Percentiles rank a stretch among this genome's conserved stretches.
Evolutionary conservation across 2,888 invertebrate genomes (phyloP).

Genomic region (Hirtodrosophila cameraria): DNA sequence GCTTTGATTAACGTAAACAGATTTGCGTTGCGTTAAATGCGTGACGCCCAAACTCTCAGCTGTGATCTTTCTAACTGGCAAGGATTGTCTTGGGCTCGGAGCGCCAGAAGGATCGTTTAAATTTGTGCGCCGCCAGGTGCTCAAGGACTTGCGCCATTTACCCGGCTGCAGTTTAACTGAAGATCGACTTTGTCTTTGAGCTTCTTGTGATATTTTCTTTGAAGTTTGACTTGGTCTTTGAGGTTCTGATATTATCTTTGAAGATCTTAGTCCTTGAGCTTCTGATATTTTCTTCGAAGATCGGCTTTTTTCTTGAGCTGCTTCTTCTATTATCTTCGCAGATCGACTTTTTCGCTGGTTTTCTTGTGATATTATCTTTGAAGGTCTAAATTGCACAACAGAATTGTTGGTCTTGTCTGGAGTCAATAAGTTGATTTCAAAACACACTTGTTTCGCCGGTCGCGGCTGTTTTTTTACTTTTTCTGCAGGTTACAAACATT

Average conservation of each 20-base stretch:
- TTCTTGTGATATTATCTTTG: background rate
- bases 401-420: background rate
- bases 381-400: background rate
- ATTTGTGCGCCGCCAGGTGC: conserved; percentile 85
- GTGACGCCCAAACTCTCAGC: conserved; percentile 21
- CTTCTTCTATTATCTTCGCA: conserved; percentile 1
- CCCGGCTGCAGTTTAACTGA: conserved; percentile 86
- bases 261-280: conserved; percentile 3
- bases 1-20: conserved; percentile 38
- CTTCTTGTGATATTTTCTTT: background rate
- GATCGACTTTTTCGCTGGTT: conserved; percentile 1
- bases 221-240: background rate
- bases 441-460: conserved; percentile 33
- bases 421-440: conserved; percentile 15
- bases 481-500: background rate
- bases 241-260: conserved; percentile 1
- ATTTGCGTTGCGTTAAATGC: conserved; percentile 56
- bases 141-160: conserved; percentile 88
- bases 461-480: background rate
- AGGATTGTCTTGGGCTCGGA: background rate
- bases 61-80: conserved; percentile 7
- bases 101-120: conserved; percentile 4
- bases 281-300: conserved; percentile 14
- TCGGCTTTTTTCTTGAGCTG: conserved; percentile 2
- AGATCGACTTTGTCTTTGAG: background rate